Base-by-base conservation (phyloP, 1,140 invertebrate species). In the Megalonaias nervosa region DNA sequence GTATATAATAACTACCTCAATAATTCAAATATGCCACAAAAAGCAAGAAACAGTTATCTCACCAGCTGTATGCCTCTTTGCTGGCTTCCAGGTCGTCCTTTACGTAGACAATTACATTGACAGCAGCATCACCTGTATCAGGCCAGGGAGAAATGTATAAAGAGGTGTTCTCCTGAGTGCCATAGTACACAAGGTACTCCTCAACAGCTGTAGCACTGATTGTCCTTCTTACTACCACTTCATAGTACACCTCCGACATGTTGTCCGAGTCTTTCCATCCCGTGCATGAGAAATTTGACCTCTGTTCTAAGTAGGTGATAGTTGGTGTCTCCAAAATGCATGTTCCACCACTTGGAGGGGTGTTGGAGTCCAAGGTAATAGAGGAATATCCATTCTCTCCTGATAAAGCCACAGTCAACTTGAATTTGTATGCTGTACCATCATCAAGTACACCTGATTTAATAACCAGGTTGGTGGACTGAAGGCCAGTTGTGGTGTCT, bases 81-180 rank as follows among this genome's bases (percentile, higher is more conserved):
- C 55, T 65, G 21, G 80, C 84, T 31, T 84, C 84, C 74, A 73
- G 64, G 31, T 83, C 77, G 82, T 88, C 85, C 26, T 82, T 62
- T 2, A 87, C 86, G 71, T 77, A 75, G 15, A 89, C 82, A 55
- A 73, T 69, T 3, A 89, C 57, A 16, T 73, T 67, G n/a, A 85
- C 84, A 26, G 59, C 59, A n/a, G 13, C 67, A 58, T 73, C 65
- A 1, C 69, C 59, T 1, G 74, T 67, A 0, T 73, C 79, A 16
- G 82, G 72, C 65, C 70, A 84, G 12, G 85, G 81, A 16, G 82
- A 81, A 13, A 88, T 23, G 69, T 83, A 85, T 14, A 88, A 67
- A 56, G 74, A 23, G 58, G 75, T 78, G 12, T 65, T 81, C 1
- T 65, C 26, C n/a, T 77, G 64, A 3, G 76, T 79, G 5, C 87